A percentile compares a stretch with the other conserved stretches of the same genome.
phyloP scores from a whole-genome alignment of 2,797 vertebrate species.

The Rhadinocentrus ornatus region DNA sequence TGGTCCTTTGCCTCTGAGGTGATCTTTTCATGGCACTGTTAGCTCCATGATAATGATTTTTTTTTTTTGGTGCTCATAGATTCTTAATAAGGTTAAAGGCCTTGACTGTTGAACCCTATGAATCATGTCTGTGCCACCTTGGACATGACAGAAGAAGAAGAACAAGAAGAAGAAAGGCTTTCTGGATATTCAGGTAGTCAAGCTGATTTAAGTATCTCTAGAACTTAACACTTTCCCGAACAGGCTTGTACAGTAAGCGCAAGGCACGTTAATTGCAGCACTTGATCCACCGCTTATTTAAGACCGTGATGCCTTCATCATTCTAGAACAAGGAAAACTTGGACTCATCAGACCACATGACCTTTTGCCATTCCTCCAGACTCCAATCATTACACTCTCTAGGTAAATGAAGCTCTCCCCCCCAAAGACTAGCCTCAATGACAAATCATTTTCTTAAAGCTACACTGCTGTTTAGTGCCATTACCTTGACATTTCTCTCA shows the following conservation, averaged over 20 bases:
- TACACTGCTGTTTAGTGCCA: too few species aligned
- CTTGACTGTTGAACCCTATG: background rate
- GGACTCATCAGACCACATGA: background rate
- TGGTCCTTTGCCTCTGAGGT: too few species aligned
- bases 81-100: background rate
- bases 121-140: background rate
- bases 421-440: too few species aligned
- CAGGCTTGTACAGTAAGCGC: background rate
- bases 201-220: background rate
- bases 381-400: too few species aligned
- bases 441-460: too few species aligned
- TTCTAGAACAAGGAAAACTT: background rate
- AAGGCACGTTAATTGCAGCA: too few species aligned
- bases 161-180: too few species aligned
- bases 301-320: background rate
- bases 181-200: background rate
- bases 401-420: too few species aligned
- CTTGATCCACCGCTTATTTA: background rate
- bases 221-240: background rate
- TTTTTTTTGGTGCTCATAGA: background rate
- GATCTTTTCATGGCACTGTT: too few species aligned
- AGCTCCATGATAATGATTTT: background rate
- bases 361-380: too few species aligned
- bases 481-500: too few species aligned
- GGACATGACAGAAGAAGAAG: too few species aligned